Evolutionary conservation across 2,888 invertebrate species (phyloP), one percentile per base, ranked within the genome.

Genomic region (Cheiracanthium punctorium): DNA sequence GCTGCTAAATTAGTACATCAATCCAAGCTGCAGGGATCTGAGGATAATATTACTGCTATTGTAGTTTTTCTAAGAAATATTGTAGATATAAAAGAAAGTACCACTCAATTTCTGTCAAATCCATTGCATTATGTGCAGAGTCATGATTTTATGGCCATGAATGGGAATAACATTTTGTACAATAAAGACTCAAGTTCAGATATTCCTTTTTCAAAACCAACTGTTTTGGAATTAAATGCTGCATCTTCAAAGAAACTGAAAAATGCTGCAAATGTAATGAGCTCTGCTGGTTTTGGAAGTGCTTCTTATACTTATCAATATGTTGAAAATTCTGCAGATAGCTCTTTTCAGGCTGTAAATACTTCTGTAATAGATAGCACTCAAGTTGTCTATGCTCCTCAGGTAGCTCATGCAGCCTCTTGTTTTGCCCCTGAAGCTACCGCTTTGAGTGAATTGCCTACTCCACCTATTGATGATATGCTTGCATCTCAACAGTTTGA

Each of bases 31-130:
- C 93, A 94, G 91, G 95, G 95, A 89, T 97, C 97, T 88, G 92
- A 93, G 87, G 98, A 98, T 93, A 98, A 98, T 92, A 97, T 98
- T 92, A 95, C 96, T 87, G 95, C 96, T 90, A 95, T 97, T 91
- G 95, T 97, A 90, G 95, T 97, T 90, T 96, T 97, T 93, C 94
- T 98, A 91, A 94, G 91, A 86, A 91, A 91, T 74, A 87, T 89
- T 12, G 88, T 65, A 69, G 80, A 73, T 52, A 88, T 90, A n/a
- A 89, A 88, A 72, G 87, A 84, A 41, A 64, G 58, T 82, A 67
- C 77, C 7, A 52, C n/a, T 5, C 28, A 73, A 29, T 67, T 77
- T 41, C 17, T 65, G 24, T 24, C 58, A 58, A 24, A 1, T 24
- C 1, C 58, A 24, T 12, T n/a, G 12, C 24, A 24, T 17, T 24